These are phyloP conservation scores for Bolborhynchus lineola DNA, from an alignment of 2,113 vertebrate species.

Conservation along the genomic window DNA sequence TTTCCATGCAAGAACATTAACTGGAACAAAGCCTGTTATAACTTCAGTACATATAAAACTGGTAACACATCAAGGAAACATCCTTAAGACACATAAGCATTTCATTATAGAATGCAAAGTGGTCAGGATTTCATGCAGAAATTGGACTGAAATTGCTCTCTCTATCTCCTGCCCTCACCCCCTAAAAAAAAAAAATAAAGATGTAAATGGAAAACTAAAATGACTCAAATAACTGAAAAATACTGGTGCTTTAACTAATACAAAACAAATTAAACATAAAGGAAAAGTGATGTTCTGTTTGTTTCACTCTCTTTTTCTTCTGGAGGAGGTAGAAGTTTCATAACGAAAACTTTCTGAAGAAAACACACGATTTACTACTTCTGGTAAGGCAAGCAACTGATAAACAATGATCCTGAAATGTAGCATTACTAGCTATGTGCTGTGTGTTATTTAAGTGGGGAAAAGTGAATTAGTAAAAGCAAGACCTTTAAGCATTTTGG, in stretches of 20 bases:
- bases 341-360: background rate
- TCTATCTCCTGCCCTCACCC: fast-evolving
- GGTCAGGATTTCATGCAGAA: background rate
- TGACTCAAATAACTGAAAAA: background rate
- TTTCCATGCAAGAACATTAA: background rate
- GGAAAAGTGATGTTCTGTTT: background rate
- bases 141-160: background rate
- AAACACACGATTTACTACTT: background rate
- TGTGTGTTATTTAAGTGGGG: background rate
- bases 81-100: background rate
- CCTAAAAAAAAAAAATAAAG: background rate
- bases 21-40: background rate
- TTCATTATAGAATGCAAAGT: background rate
- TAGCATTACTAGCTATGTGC: background rate
- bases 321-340: background rate
- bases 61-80: background rate
- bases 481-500: background rate
- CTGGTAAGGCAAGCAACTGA: background rate
- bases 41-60: background rate
- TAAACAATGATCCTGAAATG: background rate
- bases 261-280: background rate
- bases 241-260: background rate
- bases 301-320: background rate
- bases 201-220: background rate
- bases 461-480: background rate